Base-by-base conservation (phyloP, 1,140 invertebrate species). In the Telenomus remus region DNA sequence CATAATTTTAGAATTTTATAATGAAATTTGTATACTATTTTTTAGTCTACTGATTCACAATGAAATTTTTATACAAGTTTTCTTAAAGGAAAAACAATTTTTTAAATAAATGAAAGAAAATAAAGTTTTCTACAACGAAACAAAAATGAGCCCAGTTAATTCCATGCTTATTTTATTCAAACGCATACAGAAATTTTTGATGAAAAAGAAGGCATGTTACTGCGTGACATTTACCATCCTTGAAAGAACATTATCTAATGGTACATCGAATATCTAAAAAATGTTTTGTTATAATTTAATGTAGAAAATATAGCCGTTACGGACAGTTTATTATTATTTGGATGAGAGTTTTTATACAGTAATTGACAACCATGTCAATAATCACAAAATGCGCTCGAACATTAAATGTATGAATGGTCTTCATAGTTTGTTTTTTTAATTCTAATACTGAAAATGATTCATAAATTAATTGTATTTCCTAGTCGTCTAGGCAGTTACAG, bases 261-360 rank as follows among this genome's bases (percentile, higher is more conserved):
- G 13, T 34, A 10, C 11, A 44, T 44, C 10, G 35, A 42, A 35
- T 49, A 34, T 66, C 12, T 19, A 66, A 51, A n/a, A 57, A 55
- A 51, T 6, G 37, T 66, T 57, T 34, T 5, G 14, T 37, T 57
- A 65, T 49, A 50, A 46, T 9, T 44, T 44, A 57, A 68, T 68
- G 54, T 68, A 68, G 50, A 68, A 68, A 68, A 64, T 50, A 57
- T 49, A 66, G 63, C 53, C 54, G 33, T 48, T 53, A 53, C 43
- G 27, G 56, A 50, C 13, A 43, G n/a, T 50, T 37, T 43, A 44
- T 27, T 43, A 44, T 27, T 50, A 43, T 56, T 56, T n/a, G 8
- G 12, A 43, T 46, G 27, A 39, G 9, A n/a, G 9, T 4, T 39
- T 56, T 59, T 59, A 37, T 59, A 59, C 55, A 68, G n/a, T 53